phyloP scores from a whole-genome alignment of 2,797 vertebrate species.

The Columba guinea region DNA sequence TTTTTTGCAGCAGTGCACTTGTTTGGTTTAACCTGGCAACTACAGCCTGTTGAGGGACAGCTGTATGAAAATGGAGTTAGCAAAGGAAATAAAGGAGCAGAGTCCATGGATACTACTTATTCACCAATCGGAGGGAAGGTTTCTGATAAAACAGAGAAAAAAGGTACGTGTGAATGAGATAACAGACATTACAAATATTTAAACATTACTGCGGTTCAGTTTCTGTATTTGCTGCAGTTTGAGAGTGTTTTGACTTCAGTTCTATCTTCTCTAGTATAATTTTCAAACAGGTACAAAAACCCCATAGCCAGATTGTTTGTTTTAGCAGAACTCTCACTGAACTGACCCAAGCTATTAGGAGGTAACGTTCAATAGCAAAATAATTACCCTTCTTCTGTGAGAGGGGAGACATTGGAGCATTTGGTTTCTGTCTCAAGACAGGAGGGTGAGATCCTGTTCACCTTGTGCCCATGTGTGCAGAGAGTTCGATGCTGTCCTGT shows the following conservation, averaged over 20 bases:
- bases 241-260: background rate
- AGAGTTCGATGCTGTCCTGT: background rate
- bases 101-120: slow-evolving; percentile 84
- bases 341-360: background rate
- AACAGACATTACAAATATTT: background rate
- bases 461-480: background rate
- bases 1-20: slow-evolving; percentile 92
- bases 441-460: rapidly evolving
- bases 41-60: slow-evolving; percentile 91
- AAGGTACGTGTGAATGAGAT: slow-evolving; percentile 76
- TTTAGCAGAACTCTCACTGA: background rate
- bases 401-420: background rate
- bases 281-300: background rate
- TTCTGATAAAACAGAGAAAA: slow-evolving; percentile 85
- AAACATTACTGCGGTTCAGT: background rate
- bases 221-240: background rate
- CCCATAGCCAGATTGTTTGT: background rate
- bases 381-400: background rate
- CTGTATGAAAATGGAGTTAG: slow-evolving; percentile 94
- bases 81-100: slow-evolving; percentile 85
- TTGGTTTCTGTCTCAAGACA: background rate
- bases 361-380: background rate
- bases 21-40: slow-evolving; percentile 97
- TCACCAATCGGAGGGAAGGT: slow-evolving; percentile 89
- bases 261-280: background rate